Percentiles rank a stretch among this genome's conserved stretches.
These are phyloP conservation scores for Pitta sordida DNA, from an alignment of 2,113 vertebrate species.

Conservation along the genomic window DNA sequence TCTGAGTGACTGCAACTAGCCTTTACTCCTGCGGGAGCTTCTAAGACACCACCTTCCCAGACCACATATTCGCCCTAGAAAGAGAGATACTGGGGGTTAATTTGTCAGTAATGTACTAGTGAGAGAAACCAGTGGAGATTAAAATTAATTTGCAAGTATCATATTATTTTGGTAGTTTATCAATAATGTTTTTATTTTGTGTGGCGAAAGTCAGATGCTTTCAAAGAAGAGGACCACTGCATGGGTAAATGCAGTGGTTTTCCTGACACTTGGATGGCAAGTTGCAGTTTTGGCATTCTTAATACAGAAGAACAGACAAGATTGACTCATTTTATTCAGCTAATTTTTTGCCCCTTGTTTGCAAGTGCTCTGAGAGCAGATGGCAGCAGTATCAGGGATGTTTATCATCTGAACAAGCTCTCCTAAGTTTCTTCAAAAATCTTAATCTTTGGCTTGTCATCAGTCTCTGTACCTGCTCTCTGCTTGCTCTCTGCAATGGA, in stretches of 20 bases:
- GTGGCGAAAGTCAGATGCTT: not conserved
- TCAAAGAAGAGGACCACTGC: not conserved
- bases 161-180: not conserved
- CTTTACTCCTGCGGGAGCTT: not conserved
- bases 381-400: not conserved
- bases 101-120: not conserved
- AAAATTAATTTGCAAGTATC: not conserved
- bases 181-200: not conserved
- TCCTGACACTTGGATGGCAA: not conserved
- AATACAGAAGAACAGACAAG: not conserved
- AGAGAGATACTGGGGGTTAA: not conserved
- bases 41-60: not conserved
- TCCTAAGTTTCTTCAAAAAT: not conserved
- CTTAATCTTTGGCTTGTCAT: not conserved
- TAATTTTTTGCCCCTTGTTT: slow-evolving; percentile 30
- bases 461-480: not conserved
- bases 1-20: not conserved
- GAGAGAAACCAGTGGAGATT: not conserved
- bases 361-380: slow-evolving; percentile 5
- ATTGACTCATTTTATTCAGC: not conserved
- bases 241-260: not conserved
- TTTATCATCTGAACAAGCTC: not conserved
- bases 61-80: not conserved
- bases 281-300: not conserved
- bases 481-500: rapidly evolving